A percentile compares a stretch with the other conserved stretches of the same genome.
phyloP scores from a whole-genome alignment of 1,140 invertebrate species.

The Cydia pomonella region DNA sequence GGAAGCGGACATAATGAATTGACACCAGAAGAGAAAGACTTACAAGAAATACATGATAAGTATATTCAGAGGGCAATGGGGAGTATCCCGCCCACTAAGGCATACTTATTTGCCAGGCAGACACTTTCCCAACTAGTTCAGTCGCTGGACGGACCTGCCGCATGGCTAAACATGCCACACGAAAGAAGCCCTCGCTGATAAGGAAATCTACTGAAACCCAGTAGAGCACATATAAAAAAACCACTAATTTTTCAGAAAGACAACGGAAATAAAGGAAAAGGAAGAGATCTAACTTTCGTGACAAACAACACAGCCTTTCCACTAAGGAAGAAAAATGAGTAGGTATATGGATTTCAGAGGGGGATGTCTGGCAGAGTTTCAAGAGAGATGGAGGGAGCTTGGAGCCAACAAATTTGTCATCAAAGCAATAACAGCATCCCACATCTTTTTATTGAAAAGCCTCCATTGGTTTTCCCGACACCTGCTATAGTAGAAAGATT shows the following conservation, averaged over 20 bases:
- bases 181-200: neutral
- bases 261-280: neutral
- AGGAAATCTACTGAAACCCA: neutral
- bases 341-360: slow-evolving; percentile 36
- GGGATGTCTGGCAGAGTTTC: slow-evolving; percentile 42
- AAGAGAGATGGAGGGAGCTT: slow-evolving; percentile 38
- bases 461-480: slow-evolving; percentile 37
- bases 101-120: slow-evolving; percentile 47
- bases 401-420: slow-evolving; percentile 44
- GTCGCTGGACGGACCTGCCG: slow-evolving; percentile 42
- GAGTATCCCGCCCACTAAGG: slow-evolving; percentile 42
- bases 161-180: slow-evolving; percentile 40
- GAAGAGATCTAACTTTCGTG: neutral
- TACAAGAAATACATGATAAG: slow-evolving; percentile 44
- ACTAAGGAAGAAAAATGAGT: slow-evolving; percentile 34
- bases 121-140: slow-evolving; percentile 43
- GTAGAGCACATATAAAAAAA: neutral
- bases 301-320: neutral
- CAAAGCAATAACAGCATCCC: slow-evolving; percentile 43
- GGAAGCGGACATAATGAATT: slow-evolving; percentile 47
- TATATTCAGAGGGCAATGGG: slow-evolving; percentile 43
- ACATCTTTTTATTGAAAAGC: slow-evolving; percentile 46
- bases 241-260: neutral
- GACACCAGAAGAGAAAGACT: slow-evolving; percentile 43
- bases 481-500: slow-evolving; percentile 24